Evolutionary conservation across 1,140 invertebrate species (phyloP), one percentile per base, ranked within the genome.

Genomic region (Diorhabda sublineata): DNA sequence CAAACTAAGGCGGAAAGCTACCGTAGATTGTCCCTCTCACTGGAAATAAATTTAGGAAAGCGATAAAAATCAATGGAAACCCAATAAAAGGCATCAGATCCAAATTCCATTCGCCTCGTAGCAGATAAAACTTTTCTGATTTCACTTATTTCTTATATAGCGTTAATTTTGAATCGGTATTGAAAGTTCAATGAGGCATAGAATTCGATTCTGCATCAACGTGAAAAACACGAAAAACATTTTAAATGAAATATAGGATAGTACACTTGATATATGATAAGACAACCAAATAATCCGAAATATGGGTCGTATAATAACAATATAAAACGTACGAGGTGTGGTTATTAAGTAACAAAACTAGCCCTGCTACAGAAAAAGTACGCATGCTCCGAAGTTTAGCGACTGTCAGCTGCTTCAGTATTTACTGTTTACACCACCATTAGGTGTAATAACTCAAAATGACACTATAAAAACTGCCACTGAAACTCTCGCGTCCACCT

Each of bases 81-180:
- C 63, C 44, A 43, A 62, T 62, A 62, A 62, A 62, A 42, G 42
- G 61, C 45, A 64, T 64, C n/a, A 57, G 57, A 64, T 64, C 45
- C 47, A 47, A 57, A 56, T 56, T 64, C 47, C 63, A 42, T 57
- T 64, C 63, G 11, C 44, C 47, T 52, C 43, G 45, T n/a, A 41
- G 43, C 11, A 52, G 26, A 64, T 64, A 64, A 64, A 64, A 64
- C 63, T 64, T 64, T 64, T 64, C 63, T 42, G 52, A 57, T 64
- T 64, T 45, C 63, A 57, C 9, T 64, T 64, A 64, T 64, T 64
- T 64, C 63, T 64, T 64, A 64, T 56, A 64, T 64, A 64, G 45
- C 63, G 63, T 64, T 64, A 64, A 64, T 64, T 64, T 52, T 64
- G n/a, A 11, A 8, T 11, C 47, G 63, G 45, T 56, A 57, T 64